These are phyloP conservation scores for Lasioglossum marginatum DNA, from an alignment of 2,888 invertebrate genomes.

Conservation along the genomic window DNA sequence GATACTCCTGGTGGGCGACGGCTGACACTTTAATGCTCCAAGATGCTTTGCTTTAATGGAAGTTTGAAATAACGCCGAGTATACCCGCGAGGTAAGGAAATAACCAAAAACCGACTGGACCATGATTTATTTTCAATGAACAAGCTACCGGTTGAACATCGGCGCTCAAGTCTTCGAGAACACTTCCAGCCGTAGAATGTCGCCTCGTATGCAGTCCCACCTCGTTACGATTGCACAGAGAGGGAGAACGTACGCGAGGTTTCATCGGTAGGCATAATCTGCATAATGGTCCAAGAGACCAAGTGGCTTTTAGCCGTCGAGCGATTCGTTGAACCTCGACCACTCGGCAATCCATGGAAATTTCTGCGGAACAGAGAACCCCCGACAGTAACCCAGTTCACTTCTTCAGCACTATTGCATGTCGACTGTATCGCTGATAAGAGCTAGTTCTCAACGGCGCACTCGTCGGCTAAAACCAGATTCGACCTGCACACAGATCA, in stretches of 20 bases:
- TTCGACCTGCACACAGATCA: neutral
- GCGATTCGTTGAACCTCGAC: slow-evolving; percentile 33
- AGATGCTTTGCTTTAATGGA: neutral
- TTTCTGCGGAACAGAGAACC: slow-evolving; percentile 4
- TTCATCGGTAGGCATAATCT: slow-evolving; percentile 28
- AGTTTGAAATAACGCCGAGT: neutral
- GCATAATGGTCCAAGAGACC: slow-evolving; percentile 42
- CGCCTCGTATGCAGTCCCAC: neutral
- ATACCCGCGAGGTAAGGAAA: neutral
- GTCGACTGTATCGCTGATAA: slow-evolving; percentile 42
- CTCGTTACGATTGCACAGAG: slow-evolving; percentile 15
- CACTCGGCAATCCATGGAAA: slow-evolving; percentile 27
- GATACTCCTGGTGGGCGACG: neutral
- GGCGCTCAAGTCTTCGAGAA: neutral
- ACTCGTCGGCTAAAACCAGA: neutral
- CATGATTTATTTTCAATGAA: neutral
- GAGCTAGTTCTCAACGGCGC: neutral
- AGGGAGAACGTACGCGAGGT: neutral
- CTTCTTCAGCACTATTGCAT: slow-evolving; percentile 43
- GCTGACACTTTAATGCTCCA: slow-evolving; percentile 4
- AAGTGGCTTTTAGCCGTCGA: slow-evolving; percentile 33
- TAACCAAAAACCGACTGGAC: neutral
- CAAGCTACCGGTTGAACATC: neutral
- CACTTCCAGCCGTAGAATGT: neutral
- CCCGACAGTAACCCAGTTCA: neutral